These are phyloP conservation scores for Ephialtes manifestator DNA, from an alignment of 2,888 invertebrate species.

Conservation along the genomic window DNA sequence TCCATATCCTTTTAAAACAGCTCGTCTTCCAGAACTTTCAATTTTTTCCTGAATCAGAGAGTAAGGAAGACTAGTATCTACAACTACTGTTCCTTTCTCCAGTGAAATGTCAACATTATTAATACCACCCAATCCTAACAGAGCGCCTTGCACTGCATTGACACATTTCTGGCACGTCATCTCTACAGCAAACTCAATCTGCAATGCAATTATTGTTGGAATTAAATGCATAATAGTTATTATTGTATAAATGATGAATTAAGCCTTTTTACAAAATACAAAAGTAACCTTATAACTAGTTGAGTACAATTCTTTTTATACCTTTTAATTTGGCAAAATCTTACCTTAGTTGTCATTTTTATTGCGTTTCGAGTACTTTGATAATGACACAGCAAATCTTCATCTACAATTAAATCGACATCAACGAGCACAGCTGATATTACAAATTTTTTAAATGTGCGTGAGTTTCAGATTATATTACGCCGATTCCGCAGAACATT, in stretches of 20 bases:
- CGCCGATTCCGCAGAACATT: background rate
- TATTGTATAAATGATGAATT: background rate
- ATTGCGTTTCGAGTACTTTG: background rate
- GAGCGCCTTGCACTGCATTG: slow-evolving; percentile 85
- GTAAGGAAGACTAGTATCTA: slow-evolving; percentile 89
- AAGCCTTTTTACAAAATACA: background rate
- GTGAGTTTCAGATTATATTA: background rate
- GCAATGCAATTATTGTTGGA: background rate
- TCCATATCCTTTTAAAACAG: slow-evolving; percentile 93
- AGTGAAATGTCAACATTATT: slow-evolving; percentile 87
- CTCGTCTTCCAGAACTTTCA: slow-evolving; percentile 89
- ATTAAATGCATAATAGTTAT: background rate
- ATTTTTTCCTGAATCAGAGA: slow-evolving; percentile 86
- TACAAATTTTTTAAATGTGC: background rate
- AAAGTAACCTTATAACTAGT: too few species aligned
- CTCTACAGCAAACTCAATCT: slow-evolving; percentile 90
- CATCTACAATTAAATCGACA: background rate
- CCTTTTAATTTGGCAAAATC: too few species aligned
- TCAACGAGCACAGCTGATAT: background rate
- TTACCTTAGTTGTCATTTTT: slow-evolving; percentile 65
- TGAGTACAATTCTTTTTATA: too few species aligned
- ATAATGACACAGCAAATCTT: slow-evolving; percentile 54
- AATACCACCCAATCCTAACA: slow-evolving; percentile 86
- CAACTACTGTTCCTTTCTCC: slow-evolving; percentile 89
- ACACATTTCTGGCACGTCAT: slow-evolving; percentile 88